Percentiles rank a stretch among this genome's conserved stretches.
Conservation (phyloP, 1,140 invertebrate species). For the Phocides pigmalion region DNA sequence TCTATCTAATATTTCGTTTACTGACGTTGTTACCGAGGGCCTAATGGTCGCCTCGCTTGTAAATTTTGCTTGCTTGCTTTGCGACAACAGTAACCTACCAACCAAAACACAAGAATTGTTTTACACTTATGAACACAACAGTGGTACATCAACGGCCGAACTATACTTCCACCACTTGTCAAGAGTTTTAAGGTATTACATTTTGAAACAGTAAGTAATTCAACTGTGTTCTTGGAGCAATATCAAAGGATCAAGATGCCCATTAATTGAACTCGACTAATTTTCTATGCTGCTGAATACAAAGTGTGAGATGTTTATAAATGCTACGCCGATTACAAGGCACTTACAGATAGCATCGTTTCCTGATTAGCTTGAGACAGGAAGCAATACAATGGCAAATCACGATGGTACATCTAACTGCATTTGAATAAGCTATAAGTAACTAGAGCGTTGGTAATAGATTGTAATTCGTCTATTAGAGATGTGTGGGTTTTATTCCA, state of each 20-base stretch:
- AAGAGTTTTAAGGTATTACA: too few relatives aligned
- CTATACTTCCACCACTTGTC: too few relatives aligned
- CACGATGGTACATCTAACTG: conserved; percentile 24
- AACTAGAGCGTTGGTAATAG: conserved; percentile 21
- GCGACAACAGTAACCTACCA: too few relatives aligned
- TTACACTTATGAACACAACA: too few relatives aligned
- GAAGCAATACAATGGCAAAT: conserved; percentile 33
- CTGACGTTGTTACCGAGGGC: too few relatives aligned
- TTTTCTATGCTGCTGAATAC: conserved; percentile 30
- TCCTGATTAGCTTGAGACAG: conserved; percentile 33
- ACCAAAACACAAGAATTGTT: too few relatives aligned
- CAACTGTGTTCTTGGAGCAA: conserved; percentile 10
- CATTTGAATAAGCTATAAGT: conserved; percentile 26
- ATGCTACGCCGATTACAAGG: conserved; percentile 27
- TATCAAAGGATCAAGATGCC: conserved; percentile 24
- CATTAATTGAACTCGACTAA: conserved; percentile 32
- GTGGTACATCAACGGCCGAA: too few relatives aligned
- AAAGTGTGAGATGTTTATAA: conserved; percentile 33
- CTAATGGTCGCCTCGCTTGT: too few relatives aligned
- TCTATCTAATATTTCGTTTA: too few relatives aligned
- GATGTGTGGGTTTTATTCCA: too few relatives aligned
- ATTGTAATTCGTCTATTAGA: not conserved
- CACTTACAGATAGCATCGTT: conserved; percentile 32
- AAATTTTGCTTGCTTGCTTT: too few relatives aligned
- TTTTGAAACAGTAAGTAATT: too few relatives aligned